Base-by-base conservation (phyloP, 1,140 invertebrate genomes). In the Thrips palmi region DNA sequence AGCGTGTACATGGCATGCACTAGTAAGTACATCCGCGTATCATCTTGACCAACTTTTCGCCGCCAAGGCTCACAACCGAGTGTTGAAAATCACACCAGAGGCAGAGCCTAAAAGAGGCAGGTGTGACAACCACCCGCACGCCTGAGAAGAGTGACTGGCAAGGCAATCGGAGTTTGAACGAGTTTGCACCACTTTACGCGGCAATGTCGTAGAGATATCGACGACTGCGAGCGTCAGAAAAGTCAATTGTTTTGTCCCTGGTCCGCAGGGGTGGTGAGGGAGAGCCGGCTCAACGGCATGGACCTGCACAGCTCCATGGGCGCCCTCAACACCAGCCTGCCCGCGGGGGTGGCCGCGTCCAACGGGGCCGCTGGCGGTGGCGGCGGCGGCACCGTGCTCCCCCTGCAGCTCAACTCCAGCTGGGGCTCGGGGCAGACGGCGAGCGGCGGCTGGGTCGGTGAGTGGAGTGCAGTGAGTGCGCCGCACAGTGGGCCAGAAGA, bases 301-400 rank as follows among this genome's bases (percentile, higher is more conserved):
- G 41, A 44, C 19, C 28, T 44, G n/a, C 38, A 41, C 27, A 25
- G 39, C 23, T 44, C 39, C 8, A 24, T 40, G 20, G 41, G 37
- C 34, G 24, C 42, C 15, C 33, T 44, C 4, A 25, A 44, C 27
- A 27, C 29, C 4, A n/a, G 34, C 17, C 29, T 32, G 19, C 29
- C 31, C 5, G 18, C 33, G 8, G 37, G 33, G 32, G 29, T 4
- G 5, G 24, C 24, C 17, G 8, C 25, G n/a, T 19, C 21, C n/a
- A n/a, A n/a, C n/a, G n/a, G n/a, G n/a, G 21, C 29, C 36, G 19
- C 29, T 29, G 4, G 18, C 33, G 8, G 37, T 32, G 32, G 29
- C 4, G 5, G 24, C 24, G 12, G 8, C 25, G n/a, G 22, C 21
- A 22, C 28, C 22, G 10, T 14, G 19, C 14, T 44, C 37, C 11